Percentiles rank a stretch among this genome's conserved stretches.
phyloP scores from a whole-genome alignment of 1,140 invertebrate genomes.

The Hyphantria cunea region DNA sequence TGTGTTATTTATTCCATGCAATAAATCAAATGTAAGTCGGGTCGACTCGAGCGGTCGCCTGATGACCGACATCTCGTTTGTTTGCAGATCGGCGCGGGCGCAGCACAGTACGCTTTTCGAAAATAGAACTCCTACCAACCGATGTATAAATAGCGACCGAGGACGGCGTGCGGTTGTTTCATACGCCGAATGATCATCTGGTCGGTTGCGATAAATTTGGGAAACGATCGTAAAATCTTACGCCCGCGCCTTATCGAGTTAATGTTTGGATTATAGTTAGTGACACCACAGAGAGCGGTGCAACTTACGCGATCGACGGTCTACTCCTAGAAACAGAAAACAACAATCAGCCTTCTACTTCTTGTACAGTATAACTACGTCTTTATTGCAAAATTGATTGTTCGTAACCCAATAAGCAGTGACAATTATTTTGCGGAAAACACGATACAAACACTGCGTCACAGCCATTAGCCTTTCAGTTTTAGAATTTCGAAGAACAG shows the following conservation, averaged over 20 bases:
- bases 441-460: constrained; percentile 61
- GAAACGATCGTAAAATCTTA: constrained; percentile 39
- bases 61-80: constrained; percentile 64
- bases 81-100: constrained; percentile 64
- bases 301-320: constrained; percentile 82
- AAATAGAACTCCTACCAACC: constrained; percentile 67
- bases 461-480: constrained; percentile 43
- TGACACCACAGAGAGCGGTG: constrained; percentile 80
- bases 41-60: constrained; percentile 49
- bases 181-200: constrained; percentile 51
- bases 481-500: constrained; percentile 40
- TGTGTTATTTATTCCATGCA: constrained; percentile 56
- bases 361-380: constrained; percentile 51
- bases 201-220: constrained; percentile 47
- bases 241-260: constrained; percentile 65
- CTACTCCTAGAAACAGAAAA: constrained; percentile 83
- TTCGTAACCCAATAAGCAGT: constrained; percentile 59
- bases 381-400: constrained; percentile 50
- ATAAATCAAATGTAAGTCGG: constrained; percentile 50
- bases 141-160: constrained; percentile 61
- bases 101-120: constrained; percentile 47
- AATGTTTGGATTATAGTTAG: constrained; percentile 75
- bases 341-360: constrained; percentile 76
- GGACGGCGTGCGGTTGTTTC: constrained; percentile 41
- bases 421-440: constrained; percentile 67